Evolutionary conservation across 2,797 vertebrate species (phyloP), one percentile per base, ranked within the genome.

Genomic region (Crenuchus spilurus): DNA sequence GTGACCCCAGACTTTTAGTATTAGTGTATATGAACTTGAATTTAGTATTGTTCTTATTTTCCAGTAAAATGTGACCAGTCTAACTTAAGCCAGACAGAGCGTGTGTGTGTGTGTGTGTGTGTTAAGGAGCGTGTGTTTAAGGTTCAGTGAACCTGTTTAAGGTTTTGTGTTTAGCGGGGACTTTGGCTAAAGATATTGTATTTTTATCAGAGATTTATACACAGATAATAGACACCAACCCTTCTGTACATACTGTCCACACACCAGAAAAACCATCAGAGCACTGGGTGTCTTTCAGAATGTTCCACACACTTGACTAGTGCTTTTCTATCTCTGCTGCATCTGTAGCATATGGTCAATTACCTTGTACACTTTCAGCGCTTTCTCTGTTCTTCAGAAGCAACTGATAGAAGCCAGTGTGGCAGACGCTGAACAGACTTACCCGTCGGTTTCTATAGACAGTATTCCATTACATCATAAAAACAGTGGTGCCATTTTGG

Each of bases 31-130:
- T 72, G 49, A 72, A 67, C 48, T 48, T 66, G 66, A 64, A 79
- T 82, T 75, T 78, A 72, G 70, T 63, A 66, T 80, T 75, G 70
- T 75, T 83, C 71, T 70, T 63, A 63, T 71, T 78, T 74, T 80
- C 35, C 37, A 24, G 69, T 70, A 75, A 46, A 64, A 73, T 61
- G 75, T 80, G 81, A 83, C 78, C 78, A 80, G 75, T 80, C 78
- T 83, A 78, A 70, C 70, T 80, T 75, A 76, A 76, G 70, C 63
- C 58, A 18, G 35, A 51, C 58, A 58, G 73, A 31, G 33, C 22
- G 28, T 24, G 42, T 9, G 16, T n/a, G 37, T 68, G 28, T 14
- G 24, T 18, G 58, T 9, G 52, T 46, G 42, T 48, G 51, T 26
- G 31, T 44, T 6, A 54, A 52, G 13, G 30, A 13, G 13, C 13